phyloP scores from a whole-genome alignment of 2,888 invertebrate genomes.

The Rhimphoctona megacephalus region DNA sequence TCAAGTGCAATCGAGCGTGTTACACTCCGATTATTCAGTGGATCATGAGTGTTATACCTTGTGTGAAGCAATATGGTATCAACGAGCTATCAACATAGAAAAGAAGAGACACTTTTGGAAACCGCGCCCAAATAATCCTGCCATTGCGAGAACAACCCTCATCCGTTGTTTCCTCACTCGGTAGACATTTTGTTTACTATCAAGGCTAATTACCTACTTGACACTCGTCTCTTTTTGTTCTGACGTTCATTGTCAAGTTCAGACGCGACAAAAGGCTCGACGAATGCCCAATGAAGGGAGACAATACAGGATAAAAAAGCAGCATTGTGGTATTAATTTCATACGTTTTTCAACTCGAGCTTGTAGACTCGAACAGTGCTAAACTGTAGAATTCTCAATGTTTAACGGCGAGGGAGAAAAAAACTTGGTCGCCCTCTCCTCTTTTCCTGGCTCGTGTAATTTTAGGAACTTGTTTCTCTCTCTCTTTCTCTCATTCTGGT shows the following conservation, averaged over 20 bases:
- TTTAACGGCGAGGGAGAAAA: neutral
- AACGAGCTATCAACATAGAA: neutral
- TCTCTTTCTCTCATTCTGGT: conserved; percentile 15
- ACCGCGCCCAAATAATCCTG: conserved; percentile 32
- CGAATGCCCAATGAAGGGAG: neutral
- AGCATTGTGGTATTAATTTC: neutral
- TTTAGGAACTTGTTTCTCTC: conserved; percentile 69
- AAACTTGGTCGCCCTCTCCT: conserved; percentile 5
- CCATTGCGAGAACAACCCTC: neutral
- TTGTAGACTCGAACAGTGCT: neutral
- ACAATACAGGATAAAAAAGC: neutral
- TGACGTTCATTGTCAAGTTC: conserved; percentile 35
- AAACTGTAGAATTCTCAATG: neutral
- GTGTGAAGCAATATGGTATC: neutral
- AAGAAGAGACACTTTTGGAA: neutral
- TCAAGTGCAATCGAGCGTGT: neutral
- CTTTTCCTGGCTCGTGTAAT: conserved; percentile 64
- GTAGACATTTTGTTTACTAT: neutral
- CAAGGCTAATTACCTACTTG: neutral
- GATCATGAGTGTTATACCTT: neutral
- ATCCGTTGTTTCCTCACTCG: neutral
- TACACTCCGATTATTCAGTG: neutral
- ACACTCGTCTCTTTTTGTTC: neutral
- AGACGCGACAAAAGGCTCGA: neutral
- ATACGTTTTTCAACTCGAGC: neutral